Evolutionary conservation across 2,888 invertebrate species (phyloP), one percentile per base, ranked within the genome.

Genomic region (Athalia cordata): DNA sequence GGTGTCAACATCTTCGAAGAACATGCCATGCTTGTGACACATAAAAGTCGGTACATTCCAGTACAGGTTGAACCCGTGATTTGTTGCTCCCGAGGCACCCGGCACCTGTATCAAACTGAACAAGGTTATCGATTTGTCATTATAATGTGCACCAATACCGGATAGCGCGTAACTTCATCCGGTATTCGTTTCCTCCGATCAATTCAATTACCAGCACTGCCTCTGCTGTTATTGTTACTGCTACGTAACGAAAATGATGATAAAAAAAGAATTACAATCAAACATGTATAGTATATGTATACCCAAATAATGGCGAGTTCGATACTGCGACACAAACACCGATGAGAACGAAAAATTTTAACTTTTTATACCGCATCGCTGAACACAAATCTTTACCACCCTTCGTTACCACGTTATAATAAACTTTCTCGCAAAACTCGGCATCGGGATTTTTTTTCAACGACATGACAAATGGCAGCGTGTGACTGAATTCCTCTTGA

Each of bases 1-100:
- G 77, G 92, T 92, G 1, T 91, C 90, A 0, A 95, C 88, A 77
- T 93, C 89, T 0, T 92, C 90, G 86, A 96, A 95, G 29, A 90
- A 89, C 43, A 95, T 88, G 29, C 93, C 93, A 83, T 93, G 93
- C 0, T 93, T 92, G 61, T 91, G 92, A 86, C 96, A 96, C 91
- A 95, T 94, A 86, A 94, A 94, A 0, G 95, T 94, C 0, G 96
- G 96, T 0, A 94, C 93, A 88, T 96, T 96, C 96, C 96, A 96
- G 86, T 93, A 95, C 0, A 95, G 92, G 50, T 91, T 89, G 84
- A 94, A 93, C 0, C 84, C 79, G 1, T 87, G 84, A 59, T n/a
- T 47, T 9, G 59, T 13, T 59, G 72, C 57, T 13, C 72, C 72
- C 59, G 43, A 55, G 4, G 87, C 84, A 3, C 88, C 89, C 8